Conservation (phyloP, 2,888 invertebrate species). For the Rhingia campestris region DNA sequence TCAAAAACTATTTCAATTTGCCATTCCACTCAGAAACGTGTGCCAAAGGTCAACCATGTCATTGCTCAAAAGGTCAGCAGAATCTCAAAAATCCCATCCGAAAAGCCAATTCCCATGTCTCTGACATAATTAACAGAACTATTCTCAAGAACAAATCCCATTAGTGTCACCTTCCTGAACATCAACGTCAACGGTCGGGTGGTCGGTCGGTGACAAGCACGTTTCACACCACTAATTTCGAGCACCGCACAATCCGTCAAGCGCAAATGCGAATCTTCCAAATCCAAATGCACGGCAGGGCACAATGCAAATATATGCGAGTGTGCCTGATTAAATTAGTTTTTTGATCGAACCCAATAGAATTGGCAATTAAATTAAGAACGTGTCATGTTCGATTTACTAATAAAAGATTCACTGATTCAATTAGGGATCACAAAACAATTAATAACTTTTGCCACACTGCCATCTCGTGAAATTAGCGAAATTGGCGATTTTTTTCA, state of each 20-base stretch:
- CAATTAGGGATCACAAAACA: slow-evolving; percentile 71
- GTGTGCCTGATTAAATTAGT: slow-evolving; percentile 66
- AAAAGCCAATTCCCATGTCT: slow-evolving; percentile 26
- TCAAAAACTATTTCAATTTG: no score
- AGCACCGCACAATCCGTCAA: slow-evolving; percentile 61
- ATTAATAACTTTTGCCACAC: slow-evolving; percentile 60
- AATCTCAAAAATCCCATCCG: neutral
- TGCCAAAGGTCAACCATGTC: neutral
- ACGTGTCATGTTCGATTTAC: slow-evolving; percentile 74
- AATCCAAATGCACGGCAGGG: slow-evolving; percentile 9
- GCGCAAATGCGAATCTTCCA: slow-evolving; percentile 28
- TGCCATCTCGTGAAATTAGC: slow-evolving; percentile 23
- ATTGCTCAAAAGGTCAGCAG: slow-evolving; percentile 11
- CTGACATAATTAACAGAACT: slow-evolving; percentile 41
- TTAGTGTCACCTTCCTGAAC: slow-evolving; percentile 57
- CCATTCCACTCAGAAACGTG: no score
- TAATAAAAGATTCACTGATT: slow-evolving; percentile 69
- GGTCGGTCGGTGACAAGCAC: slow-evolving; percentile 50
- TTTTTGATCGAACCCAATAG: slow-evolving; percentile 68
- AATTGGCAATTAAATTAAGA: slow-evolving; percentile 74
- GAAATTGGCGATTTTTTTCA: slow-evolving; percentile 11
- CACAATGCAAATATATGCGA: slow-evolving; percentile 36
- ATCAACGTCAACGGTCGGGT: slow-evolving; percentile 15
- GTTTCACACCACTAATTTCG: slow-evolving; percentile 44
- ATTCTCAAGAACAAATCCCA: slow-evolving; percentile 43